Evolutionary conservation across 2,888 invertebrate genomes (phyloP).

Genomic region (Caenorhabditis zanzibari): DNA sequence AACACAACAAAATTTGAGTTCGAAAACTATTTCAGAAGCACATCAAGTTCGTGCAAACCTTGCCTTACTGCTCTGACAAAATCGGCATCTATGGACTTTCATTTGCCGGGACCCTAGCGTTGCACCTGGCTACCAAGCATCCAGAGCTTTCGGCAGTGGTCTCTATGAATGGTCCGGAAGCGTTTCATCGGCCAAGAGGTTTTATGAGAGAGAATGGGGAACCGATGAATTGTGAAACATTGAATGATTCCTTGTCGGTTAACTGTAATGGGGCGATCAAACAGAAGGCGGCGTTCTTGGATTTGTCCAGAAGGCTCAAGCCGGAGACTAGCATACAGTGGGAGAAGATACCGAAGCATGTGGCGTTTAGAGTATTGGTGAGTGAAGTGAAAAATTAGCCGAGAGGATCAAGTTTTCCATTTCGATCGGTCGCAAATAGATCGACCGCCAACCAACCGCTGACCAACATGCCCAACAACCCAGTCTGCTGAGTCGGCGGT

Average conservation of each 20-base stretch:
- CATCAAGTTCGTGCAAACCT: conserved; percentile 12
- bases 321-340: conserved; percentile 11
- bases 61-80: conserved; percentile 1
- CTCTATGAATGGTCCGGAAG: conserved; percentile 7
- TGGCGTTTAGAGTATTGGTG: conserved; percentile 8
- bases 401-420: background rate
- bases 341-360: background rate
- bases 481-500: no score
- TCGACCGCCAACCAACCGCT: no score
- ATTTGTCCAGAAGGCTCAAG: background rate
- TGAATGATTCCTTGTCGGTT: conserved; percentile 5
- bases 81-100: conserved; percentile 5
- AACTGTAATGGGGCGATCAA: background rate
- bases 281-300: background rate
- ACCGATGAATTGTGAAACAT: background rate
- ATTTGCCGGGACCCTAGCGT: conserved; percentile 8
- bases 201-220: conserved; percentile 8
- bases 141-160: conserved; percentile 8
- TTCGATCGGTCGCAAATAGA: no score
- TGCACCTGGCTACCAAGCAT: conserved; percentile 6
- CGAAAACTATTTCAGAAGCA: conserved; percentile 25
- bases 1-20: no score
- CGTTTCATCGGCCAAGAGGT: background rate
- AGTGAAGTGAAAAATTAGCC: background rate
- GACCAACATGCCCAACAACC: no score